Conservation (phyloP, 2,113 vertebrate genomes). For the Phylloscopus trochilus region DNA sequence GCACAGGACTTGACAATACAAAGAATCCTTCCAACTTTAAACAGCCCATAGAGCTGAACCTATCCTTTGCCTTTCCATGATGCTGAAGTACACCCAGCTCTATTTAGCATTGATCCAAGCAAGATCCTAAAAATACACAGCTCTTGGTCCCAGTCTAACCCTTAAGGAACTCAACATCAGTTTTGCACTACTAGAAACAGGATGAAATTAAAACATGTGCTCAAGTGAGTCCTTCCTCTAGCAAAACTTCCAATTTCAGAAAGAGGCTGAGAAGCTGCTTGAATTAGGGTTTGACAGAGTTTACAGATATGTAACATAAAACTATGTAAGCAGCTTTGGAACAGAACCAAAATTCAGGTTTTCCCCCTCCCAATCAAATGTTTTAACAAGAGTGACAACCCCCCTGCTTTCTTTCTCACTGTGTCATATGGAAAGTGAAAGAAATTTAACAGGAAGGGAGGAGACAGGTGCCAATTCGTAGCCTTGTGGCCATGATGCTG, state of each 20-base stretch:
- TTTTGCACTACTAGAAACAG: background rate
- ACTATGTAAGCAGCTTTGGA: background rate
- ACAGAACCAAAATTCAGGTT: background rate
- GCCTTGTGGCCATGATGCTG: background rate
- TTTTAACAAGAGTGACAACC: background rate
- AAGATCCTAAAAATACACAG: background rate
- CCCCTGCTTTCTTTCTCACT: background rate
- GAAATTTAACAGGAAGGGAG: conserved; percentile 22
- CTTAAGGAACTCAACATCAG: background rate
- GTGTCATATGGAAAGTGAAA: background rate
- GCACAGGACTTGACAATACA: background rate
- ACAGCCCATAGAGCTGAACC: background rate
- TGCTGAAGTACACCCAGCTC: background rate
- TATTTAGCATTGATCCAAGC: background rate
- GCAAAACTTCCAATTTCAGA: background rate
- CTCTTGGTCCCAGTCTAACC: background rate
- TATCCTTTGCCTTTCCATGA: background rate
- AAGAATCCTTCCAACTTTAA: background rate
- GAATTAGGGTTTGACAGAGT: background rate
- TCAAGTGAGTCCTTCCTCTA: conserved; percentile 16
- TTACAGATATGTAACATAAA: background rate
- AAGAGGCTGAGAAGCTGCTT: background rate
- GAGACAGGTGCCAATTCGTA: background rate
- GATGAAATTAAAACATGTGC: background rate
- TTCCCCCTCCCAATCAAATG: background rate